Percentiles rank a stretch among this genome's conserved stretches.
Evolutionary conservation across 2,888 invertebrate species (phyloP).

Genomic region (Penaeus monodon): DNA sequence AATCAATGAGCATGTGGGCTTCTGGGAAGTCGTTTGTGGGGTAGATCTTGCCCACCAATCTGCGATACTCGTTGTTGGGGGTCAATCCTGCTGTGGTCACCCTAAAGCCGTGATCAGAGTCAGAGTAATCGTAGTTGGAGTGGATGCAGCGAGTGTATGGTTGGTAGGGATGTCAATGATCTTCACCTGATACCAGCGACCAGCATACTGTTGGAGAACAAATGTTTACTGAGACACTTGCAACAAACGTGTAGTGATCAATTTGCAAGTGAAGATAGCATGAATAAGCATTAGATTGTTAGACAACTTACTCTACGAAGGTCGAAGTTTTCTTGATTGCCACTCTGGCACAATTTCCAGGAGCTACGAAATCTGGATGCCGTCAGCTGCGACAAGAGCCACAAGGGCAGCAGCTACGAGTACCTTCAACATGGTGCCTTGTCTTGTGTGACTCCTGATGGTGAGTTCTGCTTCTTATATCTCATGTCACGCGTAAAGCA

Average conservation of each 20-base stretch:
- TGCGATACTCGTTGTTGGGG: not conserved
- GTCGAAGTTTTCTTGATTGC: not conserved
- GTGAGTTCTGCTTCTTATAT: no score
- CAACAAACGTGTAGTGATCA: no score
- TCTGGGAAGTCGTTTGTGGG: not conserved
- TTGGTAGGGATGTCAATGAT: not conserved
- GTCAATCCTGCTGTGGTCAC: not conserved
- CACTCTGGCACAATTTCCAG: slow-evolving; percentile 6
- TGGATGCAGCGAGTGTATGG: slow-evolving; percentile 1
- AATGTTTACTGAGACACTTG: not conserved
- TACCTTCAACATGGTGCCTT: not conserved
- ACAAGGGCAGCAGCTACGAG: not conserved
- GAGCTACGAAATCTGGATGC: not conserved
- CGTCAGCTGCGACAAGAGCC: not conserved
- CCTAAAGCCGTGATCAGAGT: not conserved
- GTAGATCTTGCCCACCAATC: not conserved
- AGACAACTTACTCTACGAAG: not conserved
- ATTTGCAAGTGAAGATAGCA: not conserved
- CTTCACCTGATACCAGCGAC: not conserved
- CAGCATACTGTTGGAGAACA: not conserved
- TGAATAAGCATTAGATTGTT: not conserved
- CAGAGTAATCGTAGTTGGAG: not conserved
- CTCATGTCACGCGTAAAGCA: no score
- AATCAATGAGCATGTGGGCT: no score
- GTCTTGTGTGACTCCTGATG: no score